These are phyloP conservation scores for Athene cunicularia DNA, from an alignment of 2,113 vertebrate species.

Conservation along the genomic window DNA sequence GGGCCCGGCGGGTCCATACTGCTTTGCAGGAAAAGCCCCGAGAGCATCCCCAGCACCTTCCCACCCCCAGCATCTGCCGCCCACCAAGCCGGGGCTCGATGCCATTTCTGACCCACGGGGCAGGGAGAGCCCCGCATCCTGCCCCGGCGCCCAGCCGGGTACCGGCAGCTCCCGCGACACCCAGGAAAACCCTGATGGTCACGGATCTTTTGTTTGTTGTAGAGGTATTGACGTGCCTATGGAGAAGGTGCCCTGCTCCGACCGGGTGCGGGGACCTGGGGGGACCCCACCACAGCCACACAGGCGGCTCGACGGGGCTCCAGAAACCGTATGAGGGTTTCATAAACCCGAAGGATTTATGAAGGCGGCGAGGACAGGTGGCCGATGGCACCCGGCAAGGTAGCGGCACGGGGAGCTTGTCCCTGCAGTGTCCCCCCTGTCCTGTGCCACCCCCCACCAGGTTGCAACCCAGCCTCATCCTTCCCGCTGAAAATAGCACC, in stretches of 20 bases:
- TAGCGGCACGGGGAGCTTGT: background rate
- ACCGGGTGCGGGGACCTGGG: accelerated
- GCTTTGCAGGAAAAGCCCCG: background rate
- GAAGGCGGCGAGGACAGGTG: background rate
- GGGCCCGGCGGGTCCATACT: background rate
- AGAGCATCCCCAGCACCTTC: background rate
- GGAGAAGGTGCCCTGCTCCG: background rate
- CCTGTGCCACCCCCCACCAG: background rate
- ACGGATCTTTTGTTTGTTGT: background rate
- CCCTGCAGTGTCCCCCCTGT: background rate
- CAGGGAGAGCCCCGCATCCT: background rate
- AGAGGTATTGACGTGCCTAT: background rate
- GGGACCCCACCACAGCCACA: background rate
- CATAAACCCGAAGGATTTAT: background rate
- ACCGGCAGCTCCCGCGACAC: background rate
- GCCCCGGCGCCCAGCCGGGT: background rate
- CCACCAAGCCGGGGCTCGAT: accelerated
- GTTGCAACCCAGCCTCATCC: background rate
- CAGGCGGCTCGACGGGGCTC: background rate
- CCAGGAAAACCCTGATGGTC: background rate
- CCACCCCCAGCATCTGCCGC: background rate
- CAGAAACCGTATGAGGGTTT: background rate
- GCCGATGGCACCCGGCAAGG: background rate
- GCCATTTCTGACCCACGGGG: background rate
- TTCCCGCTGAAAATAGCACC: background rate